Conservation (phyloP, 2,113 vertebrate species). For the Ochotona curzoniae region DNA sequence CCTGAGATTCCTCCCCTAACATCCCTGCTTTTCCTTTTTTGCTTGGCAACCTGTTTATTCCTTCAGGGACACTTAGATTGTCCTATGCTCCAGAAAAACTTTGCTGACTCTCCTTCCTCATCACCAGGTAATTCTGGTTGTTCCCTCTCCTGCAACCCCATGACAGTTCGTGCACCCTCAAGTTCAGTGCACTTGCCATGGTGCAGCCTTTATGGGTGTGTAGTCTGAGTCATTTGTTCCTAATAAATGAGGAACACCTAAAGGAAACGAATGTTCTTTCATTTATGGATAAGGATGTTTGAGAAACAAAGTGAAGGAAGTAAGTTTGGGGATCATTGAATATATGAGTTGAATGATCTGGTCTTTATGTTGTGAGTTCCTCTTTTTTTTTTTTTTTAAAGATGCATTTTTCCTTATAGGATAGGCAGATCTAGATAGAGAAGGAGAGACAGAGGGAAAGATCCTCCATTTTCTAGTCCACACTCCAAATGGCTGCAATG, state of each 20-base stretch:
- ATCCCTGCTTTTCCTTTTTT: neutral
- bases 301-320: neutral
- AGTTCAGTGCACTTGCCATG: neutral
- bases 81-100: neutral
- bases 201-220: rapidly evolving
- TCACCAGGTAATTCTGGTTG: neutral
- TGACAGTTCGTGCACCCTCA: neutral
- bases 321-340: neutral
- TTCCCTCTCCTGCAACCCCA: neutral
- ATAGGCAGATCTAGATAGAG: too few relatives aligned
- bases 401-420: too few relatives aligned
- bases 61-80: neutral
- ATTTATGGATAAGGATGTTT: neutral
- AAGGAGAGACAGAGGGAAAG: too few relatives aligned
- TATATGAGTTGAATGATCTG: neutral
- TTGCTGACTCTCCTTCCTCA: neutral
- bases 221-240: rapidly evolving
- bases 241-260: neutral
- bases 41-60: neutral
- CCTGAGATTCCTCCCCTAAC: neutral
- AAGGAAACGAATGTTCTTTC: neutral
- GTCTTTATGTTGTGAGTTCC: neutral
- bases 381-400: too few relatives aligned
- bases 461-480: too few relatives aligned
- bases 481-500: too few relatives aligned